Evolutionary conservation across 1,140 invertebrate genomes (phyloP).

Genomic region (Sinonovacula constricta): DNA sequence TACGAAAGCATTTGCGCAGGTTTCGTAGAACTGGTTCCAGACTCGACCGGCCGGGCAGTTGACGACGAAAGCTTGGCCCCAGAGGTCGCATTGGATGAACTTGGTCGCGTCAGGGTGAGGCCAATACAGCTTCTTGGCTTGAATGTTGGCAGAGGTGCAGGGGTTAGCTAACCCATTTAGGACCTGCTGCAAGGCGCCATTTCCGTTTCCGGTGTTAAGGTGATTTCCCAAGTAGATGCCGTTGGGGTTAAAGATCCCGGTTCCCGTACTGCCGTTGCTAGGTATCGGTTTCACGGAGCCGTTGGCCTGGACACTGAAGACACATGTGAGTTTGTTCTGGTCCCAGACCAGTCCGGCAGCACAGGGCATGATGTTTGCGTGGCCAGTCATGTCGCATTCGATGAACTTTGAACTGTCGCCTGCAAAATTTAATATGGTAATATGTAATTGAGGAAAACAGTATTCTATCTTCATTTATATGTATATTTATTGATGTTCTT

Average conservation of each 20-base stretch:
- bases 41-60: conserved; percentile 54
- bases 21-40: conserved; percentile 56
- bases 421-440: too few species aligned
- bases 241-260: background rate
- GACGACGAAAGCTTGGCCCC: conserved; percentile 49
- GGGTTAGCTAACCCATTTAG: conserved; percentile 25
- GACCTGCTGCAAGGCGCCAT: background rate
- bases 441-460: too few species aligned
- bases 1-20: too few species aligned
- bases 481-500: too few species aligned
- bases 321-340: conserved; percentile 32
- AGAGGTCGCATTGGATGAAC: conserved; percentile 59
- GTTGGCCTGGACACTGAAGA: background rate
- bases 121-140: conserved; percentile 46
- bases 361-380: conserved; percentile 13
- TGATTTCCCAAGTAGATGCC: background rate
- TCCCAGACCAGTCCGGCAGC: conserved; percentile 26
- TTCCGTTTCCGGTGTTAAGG: background rate
- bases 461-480: too few species aligned
- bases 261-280: conserved; percentile 1
- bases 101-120: conserved; percentile 52
- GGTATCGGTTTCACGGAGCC: background rate
- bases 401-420: conserved; percentile 32
- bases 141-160: conserved; percentile 34
- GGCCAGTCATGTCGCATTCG: conserved; percentile 16